Evolutionary conservation across 2,113 vertebrate genomes (phyloP).

Genomic region (Amphiprion ocellaris): DNA sequence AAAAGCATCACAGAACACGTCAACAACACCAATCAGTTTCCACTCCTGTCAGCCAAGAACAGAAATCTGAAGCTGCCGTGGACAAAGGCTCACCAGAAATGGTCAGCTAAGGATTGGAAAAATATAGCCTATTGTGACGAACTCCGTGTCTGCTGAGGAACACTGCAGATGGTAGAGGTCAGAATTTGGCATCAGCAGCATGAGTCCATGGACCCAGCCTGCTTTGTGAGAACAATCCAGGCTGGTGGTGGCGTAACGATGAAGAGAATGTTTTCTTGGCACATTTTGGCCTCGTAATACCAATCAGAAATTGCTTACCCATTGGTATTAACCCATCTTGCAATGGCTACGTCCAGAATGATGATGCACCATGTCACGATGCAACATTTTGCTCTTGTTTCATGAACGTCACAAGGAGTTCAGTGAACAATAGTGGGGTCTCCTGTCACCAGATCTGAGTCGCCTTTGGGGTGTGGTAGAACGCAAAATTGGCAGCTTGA

Average conservation of each 20-base stretch:
- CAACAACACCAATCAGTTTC: neutral
- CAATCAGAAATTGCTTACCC: neutral
- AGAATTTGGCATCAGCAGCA: neutral
- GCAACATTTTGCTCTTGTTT: too few species aligned
- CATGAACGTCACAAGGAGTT: neutral
- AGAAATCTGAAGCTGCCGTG: neutral
- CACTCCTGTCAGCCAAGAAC: neutral
- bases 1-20: neutral
- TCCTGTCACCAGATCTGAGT: neutral
- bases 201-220: neutral
- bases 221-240: neutral
- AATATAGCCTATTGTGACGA: neutral
- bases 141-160: neutral
- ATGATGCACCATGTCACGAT: too few species aligned
- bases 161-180: slow-evolving; percentile 9
- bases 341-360: too few species aligned
- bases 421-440: neutral
- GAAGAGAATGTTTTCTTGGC: neutral
- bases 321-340: neutral
- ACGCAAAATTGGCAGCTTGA: neutral
- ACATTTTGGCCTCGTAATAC: neutral
- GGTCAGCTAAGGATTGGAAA: neutral
- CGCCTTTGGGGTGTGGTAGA: neutral
- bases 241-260: neutral
- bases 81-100: neutral